Evolutionary conservation across 2,797 vertebrate genomes (phyloP).

Genomic region (Meriones psammophilus): DNA sequence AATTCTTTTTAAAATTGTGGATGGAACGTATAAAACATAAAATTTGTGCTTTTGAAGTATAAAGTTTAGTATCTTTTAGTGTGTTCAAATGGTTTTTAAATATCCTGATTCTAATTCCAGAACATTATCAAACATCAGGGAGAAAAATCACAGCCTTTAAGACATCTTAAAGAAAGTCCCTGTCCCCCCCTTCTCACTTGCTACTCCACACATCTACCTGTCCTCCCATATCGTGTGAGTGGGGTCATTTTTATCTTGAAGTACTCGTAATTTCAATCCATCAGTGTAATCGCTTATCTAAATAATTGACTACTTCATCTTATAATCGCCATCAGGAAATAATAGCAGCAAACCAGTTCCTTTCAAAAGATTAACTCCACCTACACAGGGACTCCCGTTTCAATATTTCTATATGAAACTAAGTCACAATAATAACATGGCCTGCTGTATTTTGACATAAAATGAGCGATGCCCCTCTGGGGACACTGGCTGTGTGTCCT

Average conservation of each 20-base stretch:
- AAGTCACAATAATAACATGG: background rate
- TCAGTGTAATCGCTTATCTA: background rate
- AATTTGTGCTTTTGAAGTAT: background rate
- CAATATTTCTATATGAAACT: background rate
- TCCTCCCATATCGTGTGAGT: background rate
- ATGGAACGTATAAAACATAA: background rate
- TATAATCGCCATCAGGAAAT: background rate
- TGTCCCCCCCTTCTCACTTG: background rate
- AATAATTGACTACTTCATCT: constrained; percentile 16
- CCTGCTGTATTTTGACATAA: background rate
- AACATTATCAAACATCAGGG: background rate
- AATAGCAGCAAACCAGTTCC: background rate
- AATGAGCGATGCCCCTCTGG: background rate
- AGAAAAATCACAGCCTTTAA: background rate
- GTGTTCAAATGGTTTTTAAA: background rate
- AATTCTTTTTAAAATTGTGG: background rate
- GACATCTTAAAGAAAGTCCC: background rate
- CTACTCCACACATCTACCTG: background rate
- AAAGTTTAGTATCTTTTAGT: background rate
- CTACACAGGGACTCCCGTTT: background rate
- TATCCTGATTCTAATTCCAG: background rate
- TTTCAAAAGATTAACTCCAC: background rate
- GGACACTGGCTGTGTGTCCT: background rate
- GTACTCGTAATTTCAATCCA: background rate
- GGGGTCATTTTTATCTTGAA: background rate